These are phyloP conservation scores for Rhogogaster chlorosoma DNA, from an alignment of 2,888 invertebrate species.

Conservation along the genomic window DNA sequence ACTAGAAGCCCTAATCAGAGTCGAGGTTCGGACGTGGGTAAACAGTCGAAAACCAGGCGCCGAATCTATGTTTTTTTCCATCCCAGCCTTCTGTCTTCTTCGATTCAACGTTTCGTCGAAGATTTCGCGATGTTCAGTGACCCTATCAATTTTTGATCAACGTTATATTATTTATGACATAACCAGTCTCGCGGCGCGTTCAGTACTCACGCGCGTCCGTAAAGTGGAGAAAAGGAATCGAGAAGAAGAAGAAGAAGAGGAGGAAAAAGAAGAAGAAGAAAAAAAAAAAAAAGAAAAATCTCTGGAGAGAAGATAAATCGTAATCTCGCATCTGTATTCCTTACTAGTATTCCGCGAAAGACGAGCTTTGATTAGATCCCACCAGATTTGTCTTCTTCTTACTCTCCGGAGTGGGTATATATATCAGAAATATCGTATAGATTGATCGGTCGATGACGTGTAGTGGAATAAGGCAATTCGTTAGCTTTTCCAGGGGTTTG, in stretches of 20 bases:
- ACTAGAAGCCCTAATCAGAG: slow-evolving; percentile 28
- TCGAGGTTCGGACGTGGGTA: slow-evolving; percentile 2
- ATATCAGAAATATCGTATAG: background rate
- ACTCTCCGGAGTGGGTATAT: background rate
- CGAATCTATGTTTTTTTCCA: slow-evolving; percentile 1
- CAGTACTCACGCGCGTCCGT: background rate
- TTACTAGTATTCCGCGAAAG: background rate
- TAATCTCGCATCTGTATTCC: slow-evolving; percentile 34
- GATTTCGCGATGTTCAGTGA: slow-evolving; percentile 10
- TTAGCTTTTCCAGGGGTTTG: background rate
- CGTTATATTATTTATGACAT: slow-evolving; percentile 26
- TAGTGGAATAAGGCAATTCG: background rate
- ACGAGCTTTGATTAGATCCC: background rate
- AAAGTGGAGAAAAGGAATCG: background rate
- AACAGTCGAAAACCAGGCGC: slow-evolving; percentile 15
- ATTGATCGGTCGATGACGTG: background rate
- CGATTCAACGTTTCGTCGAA: background rate
- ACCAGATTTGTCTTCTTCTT: slow-evolving; percentile 13
- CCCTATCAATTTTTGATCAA: slow-evolving; percentile 32
- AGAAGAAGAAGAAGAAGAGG: background rate
- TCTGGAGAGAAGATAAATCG: slow-evolving; percentile 8
- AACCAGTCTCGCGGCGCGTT: background rate
- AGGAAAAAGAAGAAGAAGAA: background rate
- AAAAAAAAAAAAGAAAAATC: background rate
- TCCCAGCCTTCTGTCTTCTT: background rate